Base-by-base conservation (phyloP, 23 tunicate species). In the Diplosoma virens region DNA sequence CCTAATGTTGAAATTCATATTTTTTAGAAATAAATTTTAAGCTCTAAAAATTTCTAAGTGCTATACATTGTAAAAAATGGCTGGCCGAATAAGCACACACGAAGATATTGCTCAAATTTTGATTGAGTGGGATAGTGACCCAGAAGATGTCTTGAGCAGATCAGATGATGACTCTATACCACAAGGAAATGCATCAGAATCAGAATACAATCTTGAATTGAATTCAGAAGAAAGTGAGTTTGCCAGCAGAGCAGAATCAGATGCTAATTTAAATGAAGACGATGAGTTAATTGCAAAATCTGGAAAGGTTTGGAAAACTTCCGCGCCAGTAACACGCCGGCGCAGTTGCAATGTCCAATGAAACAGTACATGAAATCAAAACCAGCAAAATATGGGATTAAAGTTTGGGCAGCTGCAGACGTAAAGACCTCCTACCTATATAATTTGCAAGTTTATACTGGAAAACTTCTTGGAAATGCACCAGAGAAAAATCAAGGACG, bases 381-480 rank as follows among this genome's bases (percentile, higher is more conserved):
- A 36, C 74, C 74, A 67, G 74, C 74, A 34, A 67, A 37, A 67
- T 36, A 67, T 67, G 74, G 74, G 18, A 67, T 67, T 34, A 67
- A 67, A 67, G 52, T 67, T 24, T 67, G 74, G 74, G 74, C 74
- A 34, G 74, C 74, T 67, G 74, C 74, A 67, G 74, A 67, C 52
- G 74, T 36, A 52, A 67, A 67, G 74, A 36, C 74, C 50, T 35
- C 74, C 25, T 34, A 67, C 52, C n/a, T n/a, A n/a, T n/a, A n/a
- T n/a, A n/a, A n/a, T n/a, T n/a, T n/a, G n/a, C n/a, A n/a, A n/a
- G n/a, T n/a, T n/a, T n/a, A n/a, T n/a, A n/a, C n/a, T 36, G 50
- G 52, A 34, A 67, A 7, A 67, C 50, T 67, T 67, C 52, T 25
- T 36, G 52, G 74, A 5, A 11, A 22, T 67, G 6, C 74, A 36